phyloP scores from a whole-genome alignment of 2,113 vertebrate genomes.

The human (Homo sapiens) region DNA sequence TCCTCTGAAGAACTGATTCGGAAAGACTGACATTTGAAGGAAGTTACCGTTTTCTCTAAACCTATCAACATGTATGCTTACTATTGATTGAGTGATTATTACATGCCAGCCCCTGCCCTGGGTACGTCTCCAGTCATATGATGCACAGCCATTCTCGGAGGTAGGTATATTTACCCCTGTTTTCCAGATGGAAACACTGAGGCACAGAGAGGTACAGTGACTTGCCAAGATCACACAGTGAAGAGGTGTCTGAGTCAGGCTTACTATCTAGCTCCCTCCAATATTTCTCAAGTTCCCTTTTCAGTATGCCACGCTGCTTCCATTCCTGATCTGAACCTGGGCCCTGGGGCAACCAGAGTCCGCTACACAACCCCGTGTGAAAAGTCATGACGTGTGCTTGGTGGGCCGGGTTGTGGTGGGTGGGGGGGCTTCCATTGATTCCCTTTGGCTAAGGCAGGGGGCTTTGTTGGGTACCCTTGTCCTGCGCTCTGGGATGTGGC shows the following conservation, averaged over 20 bases:
- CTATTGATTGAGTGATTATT: background rate
- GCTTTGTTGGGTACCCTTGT: background rate
- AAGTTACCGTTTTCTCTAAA: background rate
- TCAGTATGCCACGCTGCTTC: background rate
- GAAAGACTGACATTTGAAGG: background rate
- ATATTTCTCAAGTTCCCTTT: background rate
- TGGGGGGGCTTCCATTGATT: background rate
- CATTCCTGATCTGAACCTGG: background rate
- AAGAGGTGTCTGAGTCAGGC: background rate
- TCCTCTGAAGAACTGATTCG: background rate
- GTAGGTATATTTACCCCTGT: conserved; percentile 48
- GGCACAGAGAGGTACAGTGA: conserved; percentile 25
- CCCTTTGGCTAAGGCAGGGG: background rate
- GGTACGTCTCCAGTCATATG: accelerated
- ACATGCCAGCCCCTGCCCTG: background rate
- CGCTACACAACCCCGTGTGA: accelerated
- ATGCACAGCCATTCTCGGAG: background rate
- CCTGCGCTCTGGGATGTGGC: conserved; percentile 21
- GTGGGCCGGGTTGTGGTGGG: background rate
- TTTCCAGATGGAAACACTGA: background rate
- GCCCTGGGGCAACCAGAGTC: background rate
- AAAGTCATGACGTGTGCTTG: accelerated
- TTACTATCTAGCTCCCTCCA: background rate
- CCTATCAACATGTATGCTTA: background rate
- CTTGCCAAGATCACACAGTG: background rate